These are phyloP conservation scores for Limulus polyphemus DNA, from an alignment of 2,888 invertebrate genomes.

Conservation along the genomic window DNA sequence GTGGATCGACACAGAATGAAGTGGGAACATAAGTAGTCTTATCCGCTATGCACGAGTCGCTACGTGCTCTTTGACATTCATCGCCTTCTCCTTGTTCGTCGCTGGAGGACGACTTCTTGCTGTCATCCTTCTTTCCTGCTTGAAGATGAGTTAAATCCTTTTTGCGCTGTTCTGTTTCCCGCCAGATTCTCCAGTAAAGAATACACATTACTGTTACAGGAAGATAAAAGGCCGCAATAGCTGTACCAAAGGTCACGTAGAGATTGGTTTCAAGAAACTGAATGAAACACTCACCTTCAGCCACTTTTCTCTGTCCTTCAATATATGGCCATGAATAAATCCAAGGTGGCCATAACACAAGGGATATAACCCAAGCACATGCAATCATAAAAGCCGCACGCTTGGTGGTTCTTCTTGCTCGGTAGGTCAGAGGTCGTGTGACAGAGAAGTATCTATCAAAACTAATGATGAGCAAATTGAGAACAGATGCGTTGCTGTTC, in stretches of 20 bases:
- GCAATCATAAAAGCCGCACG: slow-evolving; percentile 43
- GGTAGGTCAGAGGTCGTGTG: slow-evolving; percentile 44
- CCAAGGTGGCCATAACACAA: slow-evolving; percentile 46
- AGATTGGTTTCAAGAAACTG: slow-evolving; percentile 43
- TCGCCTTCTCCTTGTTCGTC: slow-evolving; percentile 5
- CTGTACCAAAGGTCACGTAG: slow-evolving; percentile 41
- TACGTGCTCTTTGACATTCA: not conserved
- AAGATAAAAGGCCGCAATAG: slow-evolving; percentile 43
- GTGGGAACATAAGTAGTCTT: slow-evolving; percentile 56
- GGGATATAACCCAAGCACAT: slow-evolving; percentile 43
- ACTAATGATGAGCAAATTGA: slow-evolving; percentile 44
- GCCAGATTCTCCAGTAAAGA: slow-evolving; percentile 33
- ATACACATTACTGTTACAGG: slow-evolving; percentile 43
- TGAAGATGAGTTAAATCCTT: slow-evolving; percentile 34
- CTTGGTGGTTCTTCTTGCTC: slow-evolving; percentile 42
- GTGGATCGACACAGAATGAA: slow-evolving; percentile 27
- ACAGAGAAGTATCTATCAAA: slow-evolving; percentile 42
- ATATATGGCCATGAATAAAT: slow-evolving; percentile 46
- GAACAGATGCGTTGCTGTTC: slow-evolving; percentile 46
- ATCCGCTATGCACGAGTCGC: slow-evolving; percentile 12
- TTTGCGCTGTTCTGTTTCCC: slow-evolving; percentile 42
- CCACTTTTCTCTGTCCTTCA: slow-evolving; percentile 40
- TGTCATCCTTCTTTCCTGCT: slow-evolving; percentile 28
- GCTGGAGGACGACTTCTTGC: slow-evolving; percentile 28
- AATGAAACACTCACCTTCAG: slow-evolving; percentile 41